Evolutionary conservation across 2,797 vertebrate genomes (phyloP).

Genomic region (Arvicola amphibius): DNA sequence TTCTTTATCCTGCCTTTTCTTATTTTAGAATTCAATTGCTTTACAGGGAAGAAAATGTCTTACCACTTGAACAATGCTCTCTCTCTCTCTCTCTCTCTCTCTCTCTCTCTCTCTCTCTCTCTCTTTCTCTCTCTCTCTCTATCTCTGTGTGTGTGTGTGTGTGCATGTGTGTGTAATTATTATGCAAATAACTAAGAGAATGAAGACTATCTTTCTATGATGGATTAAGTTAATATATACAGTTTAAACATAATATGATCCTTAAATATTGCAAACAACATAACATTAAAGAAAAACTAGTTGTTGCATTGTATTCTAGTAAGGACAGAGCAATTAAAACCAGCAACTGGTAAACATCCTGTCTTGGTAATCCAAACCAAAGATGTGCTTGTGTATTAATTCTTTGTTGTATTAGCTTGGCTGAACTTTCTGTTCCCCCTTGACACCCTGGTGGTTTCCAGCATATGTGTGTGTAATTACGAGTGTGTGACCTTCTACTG

Average conservation of each 20-base stretch:
- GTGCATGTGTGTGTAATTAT: background rate
- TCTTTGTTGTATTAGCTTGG: slow-evolving; percentile 55
- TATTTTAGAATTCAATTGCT: background rate
- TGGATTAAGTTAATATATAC: background rate
- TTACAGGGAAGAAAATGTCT: background rate
- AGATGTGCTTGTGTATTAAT: background rate
- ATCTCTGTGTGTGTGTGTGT: too few relatives aligned
- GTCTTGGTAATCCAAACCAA: background rate
- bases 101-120: too few relatives aligned
- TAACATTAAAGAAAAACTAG: background rate
- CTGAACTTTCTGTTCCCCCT: slow-evolving; percentile 60
- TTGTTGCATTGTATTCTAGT: background rate
- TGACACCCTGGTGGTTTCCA: slow-evolving; percentile 50
- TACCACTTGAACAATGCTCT: background rate
- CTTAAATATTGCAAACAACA: background rate
- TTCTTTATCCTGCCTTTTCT: background rate
- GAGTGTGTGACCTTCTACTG: slow-evolving; percentile 76
- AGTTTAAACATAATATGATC: background rate
- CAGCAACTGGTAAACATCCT: background rate
- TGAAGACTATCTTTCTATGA: background rate
- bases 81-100: background rate
- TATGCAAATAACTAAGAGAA: background rate
- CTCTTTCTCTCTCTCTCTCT: background rate
- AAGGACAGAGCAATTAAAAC: slow-evolving; percentile 44
- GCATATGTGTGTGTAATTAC: slow-evolving; percentile 69